A percentile compares a stretch with the other conserved stretches of the same genome.
Evolutionary conservation across 2,113 vertebrate species (phyloP).

Genomic region (Channa argus): DNA sequence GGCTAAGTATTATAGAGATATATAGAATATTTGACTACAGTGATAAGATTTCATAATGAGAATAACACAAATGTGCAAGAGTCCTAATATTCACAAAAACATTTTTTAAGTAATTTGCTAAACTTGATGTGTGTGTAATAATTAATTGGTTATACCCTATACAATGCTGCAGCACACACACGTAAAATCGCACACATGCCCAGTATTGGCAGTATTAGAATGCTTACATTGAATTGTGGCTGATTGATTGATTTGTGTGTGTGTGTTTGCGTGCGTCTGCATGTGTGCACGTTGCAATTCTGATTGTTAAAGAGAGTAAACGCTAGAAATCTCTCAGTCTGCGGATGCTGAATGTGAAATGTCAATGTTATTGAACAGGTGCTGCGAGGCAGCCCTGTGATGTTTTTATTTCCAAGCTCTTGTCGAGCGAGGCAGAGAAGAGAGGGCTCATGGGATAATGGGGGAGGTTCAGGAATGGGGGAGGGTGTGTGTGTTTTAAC

Average conservation of each 20-base stretch:
- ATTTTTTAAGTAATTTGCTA: not conserved
- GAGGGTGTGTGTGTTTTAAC: conserved; percentile 35
- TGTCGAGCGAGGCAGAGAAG: conserved; percentile 74
- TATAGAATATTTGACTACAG: too few species aligned
- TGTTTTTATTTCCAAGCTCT: conserved; percentile 84
- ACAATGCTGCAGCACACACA: not conserved
- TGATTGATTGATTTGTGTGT: conserved; percentile 28
- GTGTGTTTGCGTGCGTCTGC: conserved; percentile 32
- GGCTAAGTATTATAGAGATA: too few species aligned
- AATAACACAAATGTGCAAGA: not conserved
- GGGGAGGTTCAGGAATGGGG: conserved; percentile 61
- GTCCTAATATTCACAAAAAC: not conserved
- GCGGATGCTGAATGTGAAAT: conserved; percentile 82
- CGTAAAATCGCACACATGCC: not conserved
- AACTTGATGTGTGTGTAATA: not conserved
- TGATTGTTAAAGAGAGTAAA: conserved; percentile 72
- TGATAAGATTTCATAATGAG: not conserved
- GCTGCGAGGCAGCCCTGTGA: conserved; percentile 81
- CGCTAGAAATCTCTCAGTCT: conserved; percentile 67
- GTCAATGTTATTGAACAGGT: conserved; percentile 86
- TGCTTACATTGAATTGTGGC: conserved; percentile 38
- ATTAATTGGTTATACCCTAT: not conserved
- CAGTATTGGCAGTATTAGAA: conserved; percentile 27
- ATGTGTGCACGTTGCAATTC: conserved; percentile 60
- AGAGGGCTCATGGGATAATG: conserved; percentile 80